These are phyloP conservation scores for Peromyscus eremicus DNA, from an alignment of 2,797 vertebrate species.

Conservation along the genomic window DNA sequence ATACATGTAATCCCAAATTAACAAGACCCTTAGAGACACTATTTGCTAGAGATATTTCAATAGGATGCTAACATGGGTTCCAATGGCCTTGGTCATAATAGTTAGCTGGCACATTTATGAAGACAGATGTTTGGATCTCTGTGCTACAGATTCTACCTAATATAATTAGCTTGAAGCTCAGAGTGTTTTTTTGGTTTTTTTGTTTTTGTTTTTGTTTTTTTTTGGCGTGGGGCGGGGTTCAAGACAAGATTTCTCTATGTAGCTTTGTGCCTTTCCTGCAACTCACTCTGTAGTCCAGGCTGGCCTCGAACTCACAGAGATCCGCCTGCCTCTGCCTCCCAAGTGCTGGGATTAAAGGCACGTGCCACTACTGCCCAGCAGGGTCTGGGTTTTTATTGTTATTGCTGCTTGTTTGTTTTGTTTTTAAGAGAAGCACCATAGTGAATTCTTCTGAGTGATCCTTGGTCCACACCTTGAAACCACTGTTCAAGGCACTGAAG, in stretches of 20 bases:
- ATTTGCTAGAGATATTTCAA: not conserved
- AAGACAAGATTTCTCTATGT: too few species aligned
- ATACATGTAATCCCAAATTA: not conserved
- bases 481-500: not conserved
- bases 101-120: not conserved
- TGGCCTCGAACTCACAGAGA: too few species aligned
- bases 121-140: not conserved
- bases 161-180: not conserved
- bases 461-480: not conserved
- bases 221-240: too few species aligned
- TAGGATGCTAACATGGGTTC: not conserved
- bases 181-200: not conserved
- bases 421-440: not conserved
- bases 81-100: not conserved
- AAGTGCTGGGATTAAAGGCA: too few species aligned
- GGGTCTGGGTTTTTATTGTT: too few species aligned
- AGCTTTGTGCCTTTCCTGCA: too few species aligned
- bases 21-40: not conserved
- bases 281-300: too few species aligned
- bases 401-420: not conserved
- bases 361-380: too few species aligned
- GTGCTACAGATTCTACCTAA: not conserved
- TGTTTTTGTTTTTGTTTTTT: too few species aligned
- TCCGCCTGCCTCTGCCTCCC: too few species aligned
- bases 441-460: not conserved